Conservation (phyloP, 2,113 vertebrate species). For the Bombycilla garrulus region DNA sequence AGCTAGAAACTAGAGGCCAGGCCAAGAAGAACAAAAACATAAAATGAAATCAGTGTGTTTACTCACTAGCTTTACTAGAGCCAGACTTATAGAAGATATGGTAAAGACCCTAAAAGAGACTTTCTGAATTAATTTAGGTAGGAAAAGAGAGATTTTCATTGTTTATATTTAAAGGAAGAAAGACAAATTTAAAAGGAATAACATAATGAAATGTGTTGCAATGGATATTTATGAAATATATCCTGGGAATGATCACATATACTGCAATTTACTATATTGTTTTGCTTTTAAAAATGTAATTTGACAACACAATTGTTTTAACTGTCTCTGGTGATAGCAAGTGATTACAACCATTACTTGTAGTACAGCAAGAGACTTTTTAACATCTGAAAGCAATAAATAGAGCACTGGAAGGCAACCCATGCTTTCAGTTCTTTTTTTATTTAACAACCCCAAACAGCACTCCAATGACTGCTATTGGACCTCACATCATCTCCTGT, state of each 20-base stretch:
- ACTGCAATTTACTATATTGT: background rate
- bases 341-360: background rate
- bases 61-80: background rate
- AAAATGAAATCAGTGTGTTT: background rate
- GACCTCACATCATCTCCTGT: background rate
- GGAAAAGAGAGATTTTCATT: background rate
- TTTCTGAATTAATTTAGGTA: background rate
- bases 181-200: background rate
- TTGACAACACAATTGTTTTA: background rate
- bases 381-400: background rate
- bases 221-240: background rate
- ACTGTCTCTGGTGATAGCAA: background rate
- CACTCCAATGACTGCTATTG: background rate
- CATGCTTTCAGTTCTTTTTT: background rate
- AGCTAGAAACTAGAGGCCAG: background rate
- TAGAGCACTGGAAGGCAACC: background rate
- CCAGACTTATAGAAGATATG: background rate
- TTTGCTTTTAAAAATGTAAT: constrained; percentile 3
- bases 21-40: background rate
- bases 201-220: background rate
- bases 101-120: background rate
- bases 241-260: background rate
- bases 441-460: constrained; percentile 18
- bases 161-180: background rate
- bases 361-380: background rate